Conservation (phyloP, 2,888 invertebrate species). For the Hydraecia micacea region DNA sequence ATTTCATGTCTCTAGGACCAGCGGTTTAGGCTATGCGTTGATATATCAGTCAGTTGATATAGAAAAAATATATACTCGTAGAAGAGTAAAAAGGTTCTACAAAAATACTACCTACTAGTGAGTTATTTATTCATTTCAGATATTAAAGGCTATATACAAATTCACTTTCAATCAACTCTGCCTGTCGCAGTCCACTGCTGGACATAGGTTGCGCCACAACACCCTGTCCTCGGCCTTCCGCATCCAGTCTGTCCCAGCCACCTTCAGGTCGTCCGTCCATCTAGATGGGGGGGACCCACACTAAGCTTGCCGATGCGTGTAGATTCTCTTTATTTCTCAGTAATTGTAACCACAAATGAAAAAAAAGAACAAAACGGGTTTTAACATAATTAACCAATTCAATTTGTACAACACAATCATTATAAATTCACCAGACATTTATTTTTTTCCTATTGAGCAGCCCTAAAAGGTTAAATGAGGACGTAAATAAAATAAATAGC, state of each 20-base stretch:
- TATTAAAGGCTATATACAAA: no score
- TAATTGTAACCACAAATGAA: not conserved
- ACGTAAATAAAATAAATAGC: constrained; percentile 66
- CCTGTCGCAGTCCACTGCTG: no score
- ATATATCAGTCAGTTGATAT: no score
- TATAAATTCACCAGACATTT: constrained; percentile 23
- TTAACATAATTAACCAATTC: not conserved
- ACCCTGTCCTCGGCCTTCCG: not conserved
- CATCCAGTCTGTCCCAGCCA: not conserved
- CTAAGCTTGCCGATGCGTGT: not conserved
- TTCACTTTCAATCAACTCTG: no score
- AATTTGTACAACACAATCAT: constrained; percentile 34
- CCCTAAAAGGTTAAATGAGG: constrained; percentile 54
- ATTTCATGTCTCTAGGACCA: no score
- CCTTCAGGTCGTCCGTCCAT: not conserved
- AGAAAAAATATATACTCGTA: no score
- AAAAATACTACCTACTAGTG: not conserved
- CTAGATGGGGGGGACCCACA: not conserved
- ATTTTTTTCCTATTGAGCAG: constrained; percentile 20
- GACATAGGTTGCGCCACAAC: not conserved
- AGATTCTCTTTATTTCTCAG: not conserved
- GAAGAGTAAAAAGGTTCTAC: not conserved
- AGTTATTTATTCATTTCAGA: not conserved
- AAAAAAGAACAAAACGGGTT: not conserved
- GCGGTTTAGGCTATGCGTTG: no score